A percentile compares a stretch with the other conserved stretches of the same genome.
phyloP scores from a whole-genome alignment of 2,113 vertebrate species.

The Notothenia rossii region DNA sequence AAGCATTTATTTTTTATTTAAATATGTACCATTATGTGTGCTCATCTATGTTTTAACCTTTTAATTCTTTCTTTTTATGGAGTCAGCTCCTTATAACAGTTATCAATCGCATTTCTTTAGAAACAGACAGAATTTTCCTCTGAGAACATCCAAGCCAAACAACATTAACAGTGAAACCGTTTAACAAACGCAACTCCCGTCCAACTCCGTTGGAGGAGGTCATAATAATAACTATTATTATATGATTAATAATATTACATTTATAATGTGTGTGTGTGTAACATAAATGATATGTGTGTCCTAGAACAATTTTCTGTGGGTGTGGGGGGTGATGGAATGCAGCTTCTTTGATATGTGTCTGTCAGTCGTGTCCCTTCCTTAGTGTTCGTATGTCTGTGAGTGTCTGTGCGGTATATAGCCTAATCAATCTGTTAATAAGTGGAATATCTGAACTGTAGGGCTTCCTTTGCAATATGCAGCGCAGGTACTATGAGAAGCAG shows the following conservation, averaged over 20 bases:
- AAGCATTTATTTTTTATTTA: slow-evolving; percentile 81
- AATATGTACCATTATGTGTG: slow-evolving; percentile 79
- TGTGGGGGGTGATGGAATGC: slow-evolving; percentile 77
- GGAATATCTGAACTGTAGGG: slow-evolving; percentile 85
- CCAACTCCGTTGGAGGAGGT: slow-evolving; percentile 59
- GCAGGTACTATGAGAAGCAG: slow-evolving; percentile 83
- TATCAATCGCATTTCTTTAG: slow-evolving; percentile 69
- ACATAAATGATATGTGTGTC: slow-evolving; percentile 78
- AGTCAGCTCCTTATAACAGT: slow-evolving; percentile 73
- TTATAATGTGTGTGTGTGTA: slow-evolving; percentile 79
- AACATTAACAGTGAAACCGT: slow-evolving; percentile 74
- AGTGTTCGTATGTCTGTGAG: slow-evolving; percentile 73
- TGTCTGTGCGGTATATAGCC: slow-evolving; percentile 78
- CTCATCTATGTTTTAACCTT: slow-evolving; percentile 72
- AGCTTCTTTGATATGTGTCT: slow-evolving; percentile 78
- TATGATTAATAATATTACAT: slow-evolving; percentile 73
- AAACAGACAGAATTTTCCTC: slow-evolving; percentile 76
- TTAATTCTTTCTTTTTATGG: slow-evolving; percentile 66
- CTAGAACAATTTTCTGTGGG: slow-evolving; percentile 76
- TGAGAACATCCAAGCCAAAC: slow-evolving; percentile 82
- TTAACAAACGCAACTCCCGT: slow-evolving; percentile 70
- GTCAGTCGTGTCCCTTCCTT: slow-evolving; percentile 73
- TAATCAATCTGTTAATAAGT: slow-evolving; percentile 81
- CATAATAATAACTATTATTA: slow-evolving; percentile 68
- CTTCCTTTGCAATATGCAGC: slow-evolving; percentile 88